phyloP scores from a whole-genome alignment of 2,888 invertebrate genomes.

The Lasioglossum morio region DNA sequence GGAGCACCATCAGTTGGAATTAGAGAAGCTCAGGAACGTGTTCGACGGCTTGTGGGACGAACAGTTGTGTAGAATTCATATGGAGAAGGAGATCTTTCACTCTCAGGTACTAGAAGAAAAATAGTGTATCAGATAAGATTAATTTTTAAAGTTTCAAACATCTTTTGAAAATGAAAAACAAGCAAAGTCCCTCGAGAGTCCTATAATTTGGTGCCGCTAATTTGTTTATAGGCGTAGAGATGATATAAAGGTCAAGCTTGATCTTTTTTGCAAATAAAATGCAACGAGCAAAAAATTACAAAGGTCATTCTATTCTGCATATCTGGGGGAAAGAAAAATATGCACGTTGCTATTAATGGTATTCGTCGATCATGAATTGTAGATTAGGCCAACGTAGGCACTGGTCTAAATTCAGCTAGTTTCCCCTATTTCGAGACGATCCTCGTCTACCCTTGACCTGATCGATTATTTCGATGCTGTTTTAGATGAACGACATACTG shows the following conservation, averaged over 20 bases:
- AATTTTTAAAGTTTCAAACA: not conserved
- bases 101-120: conserved; percentile 83
- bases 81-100: conserved; percentile 89
- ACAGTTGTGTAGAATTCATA: conserved; percentile 89
- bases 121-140: not conserved
- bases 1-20: conserved; percentile 87
- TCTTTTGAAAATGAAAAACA: not conserved
- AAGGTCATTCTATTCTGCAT: too few relatives aligned
- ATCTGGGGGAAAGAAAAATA: not conserved
- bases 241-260: not conserved
- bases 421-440: not conserved
- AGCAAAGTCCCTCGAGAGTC: not conserved
- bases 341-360: not conserved
- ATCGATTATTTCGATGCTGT: not conserved
- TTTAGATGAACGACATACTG: conserved; percentile 88
- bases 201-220: not conserved
- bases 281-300: not conserved
- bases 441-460: not conserved
- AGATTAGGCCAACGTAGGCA: not conserved
- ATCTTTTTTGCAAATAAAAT: not conserved
- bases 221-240: not conserved
- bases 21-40: conserved; percentile 87
- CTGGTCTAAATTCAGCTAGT: not conserved
- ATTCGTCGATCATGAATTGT: not conserved
- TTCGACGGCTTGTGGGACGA: conserved; percentile 91